These are phyloP conservation scores for Patiria miniata DNA, from an alignment of 35 echinoderm and acorn worm species.

Conservation along the genomic window DNA sequence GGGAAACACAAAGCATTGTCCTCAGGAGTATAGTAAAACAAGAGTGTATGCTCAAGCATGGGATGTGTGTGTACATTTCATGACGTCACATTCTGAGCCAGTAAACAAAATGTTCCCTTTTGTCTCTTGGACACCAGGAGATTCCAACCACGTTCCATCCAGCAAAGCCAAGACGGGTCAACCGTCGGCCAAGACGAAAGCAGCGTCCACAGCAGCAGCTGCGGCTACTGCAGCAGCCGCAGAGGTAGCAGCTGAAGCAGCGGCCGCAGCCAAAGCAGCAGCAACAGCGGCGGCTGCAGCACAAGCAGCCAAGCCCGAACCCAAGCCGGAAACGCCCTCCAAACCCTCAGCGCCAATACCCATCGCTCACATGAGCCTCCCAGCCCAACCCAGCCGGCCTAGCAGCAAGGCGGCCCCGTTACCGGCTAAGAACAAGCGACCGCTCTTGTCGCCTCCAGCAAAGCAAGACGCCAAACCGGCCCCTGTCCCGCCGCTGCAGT, in stretches of 20 bases:
- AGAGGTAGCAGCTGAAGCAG: constrained; percentile 12
- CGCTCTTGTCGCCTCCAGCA: constrained; percentile 62
- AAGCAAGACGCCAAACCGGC: constrained; percentile 1
- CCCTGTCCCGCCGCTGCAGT: not conserved
- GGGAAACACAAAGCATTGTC: too few species aligned
- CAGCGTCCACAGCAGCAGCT: not conserved
- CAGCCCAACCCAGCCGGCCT: constrained; percentile 87
- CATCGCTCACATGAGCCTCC: constrained; percentile 70
- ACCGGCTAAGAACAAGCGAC: constrained; percentile 59
- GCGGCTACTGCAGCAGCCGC: constrained; percentile 21
- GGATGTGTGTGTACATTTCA: too few species aligned
- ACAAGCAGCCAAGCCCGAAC: not conserved
- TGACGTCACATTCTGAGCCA: too few species aligned
- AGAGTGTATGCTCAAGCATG: too few species aligned
- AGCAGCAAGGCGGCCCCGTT: constrained; percentile 90
- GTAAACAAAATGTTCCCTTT: too few species aligned
- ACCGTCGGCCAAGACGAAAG: not conserved
- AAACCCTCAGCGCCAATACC: not conserved
- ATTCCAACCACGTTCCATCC: too few species aligned
- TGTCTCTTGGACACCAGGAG: too few species aligned
- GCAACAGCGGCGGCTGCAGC: not conserved
- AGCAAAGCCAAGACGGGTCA: too few species aligned
- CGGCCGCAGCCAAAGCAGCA: constrained; percentile 4
- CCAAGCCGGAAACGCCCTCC: not conserved
- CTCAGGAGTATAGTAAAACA: too few species aligned